Percentiles rank a stretch among this genome's conserved stretches.
Conservation (phyloP, 1,140 invertebrate genomes). For the Lasioglossum baleicum region DNA sequence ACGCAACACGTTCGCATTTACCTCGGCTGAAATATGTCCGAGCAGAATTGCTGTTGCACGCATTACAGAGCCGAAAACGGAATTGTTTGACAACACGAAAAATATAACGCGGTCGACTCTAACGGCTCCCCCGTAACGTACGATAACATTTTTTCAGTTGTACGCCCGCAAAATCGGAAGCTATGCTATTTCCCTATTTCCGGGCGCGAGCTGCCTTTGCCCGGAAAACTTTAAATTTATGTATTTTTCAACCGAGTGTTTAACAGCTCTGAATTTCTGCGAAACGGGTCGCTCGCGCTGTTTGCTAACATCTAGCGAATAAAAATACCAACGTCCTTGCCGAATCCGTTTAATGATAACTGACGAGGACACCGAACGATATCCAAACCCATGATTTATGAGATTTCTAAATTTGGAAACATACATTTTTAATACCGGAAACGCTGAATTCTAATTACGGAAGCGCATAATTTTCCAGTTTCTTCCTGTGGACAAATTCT, state of each 20-base stretch:
- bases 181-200: slow-evolving; percentile 1
- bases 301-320: not conserved
- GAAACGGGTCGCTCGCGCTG: not conserved
- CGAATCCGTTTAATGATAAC: too few relatives aligned
- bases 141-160: not conserved
- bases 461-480: too few relatives aligned
- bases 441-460: too few relatives aligned
- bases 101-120: not conserved
- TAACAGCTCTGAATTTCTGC: not conserved
- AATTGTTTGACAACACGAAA: not conserved
- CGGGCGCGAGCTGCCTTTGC: not conserved
- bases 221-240: not conserved
- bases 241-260: not conserved
- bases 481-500: too few relatives aligned
- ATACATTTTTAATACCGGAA: too few relatives aligned
- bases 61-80: not conserved
- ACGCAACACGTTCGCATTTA: not conserved
- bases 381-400: too few relatives aligned
- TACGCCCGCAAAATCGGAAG: not conserved
- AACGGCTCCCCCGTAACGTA: not conserved
- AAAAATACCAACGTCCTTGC: not conserved
- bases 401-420: too few relatives aligned
- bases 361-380: too few relatives aligned
- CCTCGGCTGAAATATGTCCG: not conserved
- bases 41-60: not conserved